A percentile compares a stretch with the other conserved stretches of the same genome.
phyloP scores from a whole-genome alignment of 1,140 invertebrate genomes.

The Zaprionus davidi region DNA sequence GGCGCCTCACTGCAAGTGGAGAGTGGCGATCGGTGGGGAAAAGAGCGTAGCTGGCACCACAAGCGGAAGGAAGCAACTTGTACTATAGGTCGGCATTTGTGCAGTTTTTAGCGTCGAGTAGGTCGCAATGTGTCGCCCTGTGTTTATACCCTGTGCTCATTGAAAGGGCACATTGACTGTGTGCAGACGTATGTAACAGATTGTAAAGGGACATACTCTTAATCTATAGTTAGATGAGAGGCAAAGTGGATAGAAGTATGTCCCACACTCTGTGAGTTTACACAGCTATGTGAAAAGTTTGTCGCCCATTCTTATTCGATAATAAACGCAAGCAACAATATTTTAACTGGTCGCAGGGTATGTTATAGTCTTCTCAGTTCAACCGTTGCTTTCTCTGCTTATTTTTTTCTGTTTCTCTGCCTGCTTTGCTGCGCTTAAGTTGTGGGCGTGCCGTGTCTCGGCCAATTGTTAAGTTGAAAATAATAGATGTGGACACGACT shows the following conservation, averaged over 20 bases:
- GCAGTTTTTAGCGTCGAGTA: conserved; percentile 70
- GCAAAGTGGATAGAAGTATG: too few species aligned
- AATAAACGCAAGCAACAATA: not conserved
- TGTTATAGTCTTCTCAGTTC: not conserved
- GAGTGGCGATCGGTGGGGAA: not conserved
- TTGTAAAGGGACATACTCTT: too few species aligned
- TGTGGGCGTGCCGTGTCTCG: conserved; percentile 52
- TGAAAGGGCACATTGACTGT: not conserved
- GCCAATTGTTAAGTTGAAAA: conserved; percentile 81
- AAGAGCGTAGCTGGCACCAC: conserved; percentile 35
- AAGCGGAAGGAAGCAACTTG: conserved; percentile 77
- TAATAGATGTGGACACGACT: conserved; percentile 78
- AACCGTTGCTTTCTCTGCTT: not conserved
- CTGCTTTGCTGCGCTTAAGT: conserved; percentile 31
- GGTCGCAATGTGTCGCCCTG: conserved; percentile 59
- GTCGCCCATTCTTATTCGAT: too few species aligned
- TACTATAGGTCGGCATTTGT: conserved; percentile 70
- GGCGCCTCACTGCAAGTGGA: not conserved
- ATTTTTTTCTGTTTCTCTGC: not conserved
- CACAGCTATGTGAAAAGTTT: too few species aligned
- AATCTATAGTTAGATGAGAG: too few species aligned
- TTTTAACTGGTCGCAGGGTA: not conserved
- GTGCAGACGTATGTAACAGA: too few species aligned
- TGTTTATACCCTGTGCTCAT: not conserved
- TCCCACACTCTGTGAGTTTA: too few species aligned